Evolutionary conservation across 2,797 vertebrate species (phyloP), one percentile per base, ranked within the genome.

Genomic region (Pachyuromys duprasi): DNA sequence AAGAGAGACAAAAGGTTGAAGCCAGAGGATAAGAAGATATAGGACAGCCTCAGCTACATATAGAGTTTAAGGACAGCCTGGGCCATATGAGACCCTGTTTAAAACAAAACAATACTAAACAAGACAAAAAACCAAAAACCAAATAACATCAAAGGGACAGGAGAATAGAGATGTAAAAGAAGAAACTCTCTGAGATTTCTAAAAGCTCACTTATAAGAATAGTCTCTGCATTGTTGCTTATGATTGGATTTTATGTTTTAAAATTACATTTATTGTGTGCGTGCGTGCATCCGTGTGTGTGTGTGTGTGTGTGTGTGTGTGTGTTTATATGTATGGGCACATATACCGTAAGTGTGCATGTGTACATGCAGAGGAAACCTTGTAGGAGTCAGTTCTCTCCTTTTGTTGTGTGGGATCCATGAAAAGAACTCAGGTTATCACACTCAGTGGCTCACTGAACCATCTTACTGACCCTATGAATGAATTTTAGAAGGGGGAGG

Each of bases 171-270:
- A 63, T 26, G 15, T 74, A 42, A 45, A 55, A 39, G 17, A 63
- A 57, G 28, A 42, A 24, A 26, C 36, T 69, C n/a, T 69, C 79
- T 80, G 69, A 42, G 24, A 31, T 55, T 42, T 20, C 57, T 89
- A 33, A 82, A 72, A 55, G 13, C 88, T 94, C 86, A 55, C 63
- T 1, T 81, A n/a, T 9, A 79, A 78, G 69, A 93, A 63, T 91
- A 60, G 72, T 93, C 72, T 89, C 69, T 95, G 39, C 26, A 74
- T 22, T 36, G 33, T 81, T 84, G 15, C 81, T 89, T 86, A 63
- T 78, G 84, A 79, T 45, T 63, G 20, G 72, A 74, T 80, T 96
- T 95, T 49, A 82, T 26, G 49, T 72, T n/a, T 72, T 8, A 36
- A 67, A 67, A 33, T 78, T 78, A 18, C 28, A 20, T 33, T 78